Evolutionary conservation across 1,140 invertebrate genomes (phyloP), one percentile per base, ranked within the genome.

Genomic region (Sinella curviseta): DNA sequence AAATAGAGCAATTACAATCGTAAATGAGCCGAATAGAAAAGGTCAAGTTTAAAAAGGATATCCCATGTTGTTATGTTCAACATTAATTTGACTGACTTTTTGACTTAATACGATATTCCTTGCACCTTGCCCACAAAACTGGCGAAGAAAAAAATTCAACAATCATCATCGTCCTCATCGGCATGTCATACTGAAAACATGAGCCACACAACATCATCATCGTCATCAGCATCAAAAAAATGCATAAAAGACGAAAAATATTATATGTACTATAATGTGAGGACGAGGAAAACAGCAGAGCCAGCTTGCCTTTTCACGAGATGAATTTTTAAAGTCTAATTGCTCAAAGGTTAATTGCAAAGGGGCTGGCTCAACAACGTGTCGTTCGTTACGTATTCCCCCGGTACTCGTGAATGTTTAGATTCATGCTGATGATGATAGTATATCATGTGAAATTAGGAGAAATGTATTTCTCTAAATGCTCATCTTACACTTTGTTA

Each of bases 261-360:
- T n/a, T n/a, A n/a, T n/a, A n/a, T n/a, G n/a, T n/a, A n/a, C n/a
- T n/a, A n/a, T n/a, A n/a, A n/a, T 48, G 39, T 17, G 4, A 8
- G 4, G 39, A 48, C 17, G 39, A 48, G 39, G 4, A 48, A 4
- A 8, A 4, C 39, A 48, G 17, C 39, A 4, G 17, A 48, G 39
- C 39, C 55, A n/a, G 14, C 24, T n/a, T 26, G 16, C 24, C 26
- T 65, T 26, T 65, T 8, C 24, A 12, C 24, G 8, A 8, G 8
- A 65, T 4, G 3, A 16, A 4, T 8, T 65, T 26, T 65, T 24
- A 57, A 67, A 74, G 67, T 78, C 77, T 81, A 81, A 81, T 81
- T 81, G 77, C 74, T 81, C n/a, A 76, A 55, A 74, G 80, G 77
- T 81, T 81, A 81, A 81, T 81, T 78, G 74, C 75, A 57, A 24